These are phyloP conservation scores for Acanthoscelides obtectus DNA, from an alignment of 2,888 invertebrate genomes.

Conservation along the genomic window DNA sequence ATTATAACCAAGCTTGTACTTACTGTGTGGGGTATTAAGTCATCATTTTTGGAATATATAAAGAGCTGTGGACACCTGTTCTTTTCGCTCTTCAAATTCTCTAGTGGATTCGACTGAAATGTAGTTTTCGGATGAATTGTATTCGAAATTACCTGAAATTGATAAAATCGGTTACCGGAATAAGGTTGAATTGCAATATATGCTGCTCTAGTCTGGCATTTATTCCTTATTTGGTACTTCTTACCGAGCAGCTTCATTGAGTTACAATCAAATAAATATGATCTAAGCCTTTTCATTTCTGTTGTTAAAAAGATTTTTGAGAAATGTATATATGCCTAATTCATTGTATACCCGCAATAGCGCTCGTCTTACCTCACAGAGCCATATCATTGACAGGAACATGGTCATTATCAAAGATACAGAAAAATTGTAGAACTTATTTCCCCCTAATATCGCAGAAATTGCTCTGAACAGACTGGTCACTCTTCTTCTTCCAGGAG, in stretches of 20 bases:
- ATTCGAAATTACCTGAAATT: conserved; percentile 40
- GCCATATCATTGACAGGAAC: conserved; percentile 57
- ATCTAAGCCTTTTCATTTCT: too few relatives aligned
- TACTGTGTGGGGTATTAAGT: conserved; percentile 59
- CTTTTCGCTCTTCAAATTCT: conserved; percentile 55
- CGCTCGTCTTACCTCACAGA: conserved; percentile 51
- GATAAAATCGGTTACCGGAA: too few relatives aligned
- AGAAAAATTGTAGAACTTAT: conserved; percentile 53
- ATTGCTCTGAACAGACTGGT: conserved; percentile 56
- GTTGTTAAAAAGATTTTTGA: too few relatives aligned
- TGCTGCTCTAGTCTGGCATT: too few relatives aligned
- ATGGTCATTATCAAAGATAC: conserved; percentile 53
- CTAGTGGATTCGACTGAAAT: conserved; percentile 54
- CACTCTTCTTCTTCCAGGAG: conserved; percentile 61
- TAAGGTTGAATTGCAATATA: too few relatives aligned
- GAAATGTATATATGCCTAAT: too few relatives aligned
- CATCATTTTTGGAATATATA: conserved; percentile 67
- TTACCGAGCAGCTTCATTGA: too few relatives aligned
- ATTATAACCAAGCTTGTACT: conserved; percentile 21
- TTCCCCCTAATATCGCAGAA: conserved; percentile 58
- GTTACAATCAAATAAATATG: too few relatives aligned
- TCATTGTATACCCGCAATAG: too few relatives aligned
- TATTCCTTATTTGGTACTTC: too few relatives aligned
- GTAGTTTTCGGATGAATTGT: conserved; percentile 37
- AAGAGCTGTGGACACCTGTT: conserved; percentile 66